Base-by-base conservation (phyloP, 2,888 invertebrate species). In the Eristalis tenax region DNA sequence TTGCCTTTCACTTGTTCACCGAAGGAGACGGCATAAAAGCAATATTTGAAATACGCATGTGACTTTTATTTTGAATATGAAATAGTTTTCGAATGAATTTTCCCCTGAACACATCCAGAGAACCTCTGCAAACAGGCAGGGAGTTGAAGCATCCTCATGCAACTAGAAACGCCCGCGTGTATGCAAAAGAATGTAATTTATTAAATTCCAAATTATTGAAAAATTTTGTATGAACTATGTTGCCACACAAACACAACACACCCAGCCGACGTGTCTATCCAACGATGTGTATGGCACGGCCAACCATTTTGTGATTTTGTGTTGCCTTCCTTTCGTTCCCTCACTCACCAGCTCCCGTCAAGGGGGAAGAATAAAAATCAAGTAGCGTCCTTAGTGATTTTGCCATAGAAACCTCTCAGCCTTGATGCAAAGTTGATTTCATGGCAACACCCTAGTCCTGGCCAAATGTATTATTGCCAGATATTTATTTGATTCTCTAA, bases 371-470 rank as follows among this genome's bases (percentile, higher is more conserved):
- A 74, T 65, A 70, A 64, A 35, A 65, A 57, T 13, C 71, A 83
- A 87, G 76, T 59, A 74, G 83, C 83, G 87, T 87, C 87, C 87
- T 80, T 87, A 83, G 87, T 83, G 87, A 87, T 83, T 83, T 87
- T 63, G 79, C 56, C 87, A 87, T 87, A 76, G 87, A 79, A 87
- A 87, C 87, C 77, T 78, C 78, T 35, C 70, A 75, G 66, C 83
- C 78, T 75, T 73, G 26, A 56, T 28, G 76, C 71, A 76, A 90
- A 90, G 90, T 90, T 91, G 90, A 91, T 90, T 91, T 91, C 92
- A 91, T 92, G 90, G 92, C 92, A 92, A 92, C 92, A 91, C 92
- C 92, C 92, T 89, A 82, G 74, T 68, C 77, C 66, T 50, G 70
- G 61, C 5, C 35, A 78, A 61, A 75, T 83, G 57, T 77, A 76